phyloP scores from a whole-genome alignment of 92 coral and sea anemone species.

The Scolanthus callimorphus region DNA sequence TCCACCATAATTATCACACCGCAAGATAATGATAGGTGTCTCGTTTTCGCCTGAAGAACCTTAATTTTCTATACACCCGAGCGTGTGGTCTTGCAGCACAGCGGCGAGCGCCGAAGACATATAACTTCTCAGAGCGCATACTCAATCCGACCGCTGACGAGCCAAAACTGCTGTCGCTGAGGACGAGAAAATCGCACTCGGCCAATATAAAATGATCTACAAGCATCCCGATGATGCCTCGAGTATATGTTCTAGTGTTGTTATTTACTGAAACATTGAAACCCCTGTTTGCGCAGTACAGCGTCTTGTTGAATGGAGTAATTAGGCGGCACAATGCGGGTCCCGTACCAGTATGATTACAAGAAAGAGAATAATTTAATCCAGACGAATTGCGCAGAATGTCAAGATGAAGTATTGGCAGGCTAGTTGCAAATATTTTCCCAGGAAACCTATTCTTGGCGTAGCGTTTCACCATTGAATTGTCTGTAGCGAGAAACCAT shows the following conservation, averaged over 20 bases:
- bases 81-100: no score
- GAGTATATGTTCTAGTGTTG: conserved; percentile 39
- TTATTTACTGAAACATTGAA: conserved; percentile 18
- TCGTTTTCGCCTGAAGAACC: no score
- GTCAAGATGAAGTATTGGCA: conserved; percentile 70
- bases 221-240: conserved; percentile 73
- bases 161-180: conserved; percentile 92
- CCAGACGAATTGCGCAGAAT: conserved; percentile 58
- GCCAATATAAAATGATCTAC: conserved; percentile 82
- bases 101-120: conserved; percentile 69
- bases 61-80: no score
- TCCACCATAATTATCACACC: no score
- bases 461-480: conserved; percentile 45
- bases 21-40: no score
- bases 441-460: conserved; percentile 49
- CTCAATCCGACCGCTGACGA: conserved; percentile 85
- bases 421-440: conserved; percentile 62
- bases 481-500: conserved; percentile 90
- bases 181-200: conserved; percentile 76
- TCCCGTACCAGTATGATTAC: conserved; percentile 58
- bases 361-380: conserved; percentile 48
- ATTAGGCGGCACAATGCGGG: conserved; percentile 44
- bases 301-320: conserved; percentile 42
- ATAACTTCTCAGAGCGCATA: conserved; percentile 61
- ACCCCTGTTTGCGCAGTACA: conserved; percentile 55